These are phyloP conservation scores for Euwallacea fornicatus DNA, from an alignment of 1,140 invertebrate genomes.

Conservation along the genomic window DNA sequence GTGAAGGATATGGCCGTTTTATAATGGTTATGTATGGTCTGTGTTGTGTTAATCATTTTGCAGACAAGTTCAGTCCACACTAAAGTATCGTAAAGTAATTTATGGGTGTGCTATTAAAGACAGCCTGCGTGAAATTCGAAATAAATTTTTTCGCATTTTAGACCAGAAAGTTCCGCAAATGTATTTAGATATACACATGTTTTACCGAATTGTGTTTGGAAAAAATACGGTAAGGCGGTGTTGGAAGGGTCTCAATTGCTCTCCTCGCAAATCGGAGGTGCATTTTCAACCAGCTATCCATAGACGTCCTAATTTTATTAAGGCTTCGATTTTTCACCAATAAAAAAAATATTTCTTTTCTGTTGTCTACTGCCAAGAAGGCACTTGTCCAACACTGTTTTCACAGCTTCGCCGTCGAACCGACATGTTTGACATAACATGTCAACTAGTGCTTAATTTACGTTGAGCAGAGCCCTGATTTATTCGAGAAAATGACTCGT, in stretches of 20 bases:
- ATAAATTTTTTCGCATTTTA: no score
- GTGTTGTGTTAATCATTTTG: constrained; percentile 19
- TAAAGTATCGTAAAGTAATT: constrained; percentile 21
- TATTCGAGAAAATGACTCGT: constrained; percentile 4
- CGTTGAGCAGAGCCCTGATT: constrained; percentile 3
- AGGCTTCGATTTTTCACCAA: no score
- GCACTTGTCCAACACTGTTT: not conserved
- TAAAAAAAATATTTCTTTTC: constrained; percentile 1
- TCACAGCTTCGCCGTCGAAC: constrained; percentile 12
- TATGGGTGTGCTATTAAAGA: not conserved
- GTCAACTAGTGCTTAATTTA: constrained; percentile 11
- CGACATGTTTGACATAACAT: constrained; percentile 16
- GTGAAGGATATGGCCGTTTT: constrained; percentile 17
- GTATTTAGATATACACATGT: no score
- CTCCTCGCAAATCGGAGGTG: no score
- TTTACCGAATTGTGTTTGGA: no score
- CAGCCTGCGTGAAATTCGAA: no score
- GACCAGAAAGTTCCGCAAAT: no score
- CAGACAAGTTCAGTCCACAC: constrained; percentile 26
- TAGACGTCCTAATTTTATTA: no score
- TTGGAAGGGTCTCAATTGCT: no score
- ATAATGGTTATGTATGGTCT: constrained; percentile 12
- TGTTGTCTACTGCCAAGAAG: no score
- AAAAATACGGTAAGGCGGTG: no score
- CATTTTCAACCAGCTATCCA: no score